Evolutionary conservation across 2,797 vertebrate genomes (phyloP).

Genomic region (Gymnoscopelus braueri): DNA sequence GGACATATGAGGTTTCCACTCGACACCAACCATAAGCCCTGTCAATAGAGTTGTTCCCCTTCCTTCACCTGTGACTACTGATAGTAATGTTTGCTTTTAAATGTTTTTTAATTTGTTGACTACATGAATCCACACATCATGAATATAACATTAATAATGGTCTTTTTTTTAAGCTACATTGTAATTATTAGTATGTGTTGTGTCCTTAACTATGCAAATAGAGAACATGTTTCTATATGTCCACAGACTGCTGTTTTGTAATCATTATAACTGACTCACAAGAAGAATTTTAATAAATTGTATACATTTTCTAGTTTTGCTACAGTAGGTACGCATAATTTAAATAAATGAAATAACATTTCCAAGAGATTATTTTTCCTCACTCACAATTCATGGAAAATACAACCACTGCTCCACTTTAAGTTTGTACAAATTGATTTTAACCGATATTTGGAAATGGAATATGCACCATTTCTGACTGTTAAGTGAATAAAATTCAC

Average conservation of each 20-base stretch:
- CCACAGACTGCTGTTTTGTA: conserved; percentile 12
- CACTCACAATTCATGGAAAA: no score
- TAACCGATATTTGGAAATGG: no score
- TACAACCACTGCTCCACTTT: no score
- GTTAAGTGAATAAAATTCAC: no score
- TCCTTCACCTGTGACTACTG: conserved; percentile 6
- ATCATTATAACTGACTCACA: conserved; percentile 27
- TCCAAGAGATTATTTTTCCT: conserved; percentile 3
- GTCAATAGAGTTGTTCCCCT: neutral
- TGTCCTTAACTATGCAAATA: conserved; percentile 18
- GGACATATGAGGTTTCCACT: no score
- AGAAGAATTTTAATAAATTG: neutral
- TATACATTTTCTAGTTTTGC: conserved; percentile 40
- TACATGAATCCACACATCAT: neutral
- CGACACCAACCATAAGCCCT: neutral
- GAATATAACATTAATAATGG: neutral
- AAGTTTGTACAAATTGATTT: no score
- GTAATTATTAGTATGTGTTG: neutral
- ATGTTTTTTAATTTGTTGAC: neutral
- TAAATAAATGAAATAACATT: conserved; percentile 38
- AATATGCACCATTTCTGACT: no score
- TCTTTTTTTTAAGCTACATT: neutral
- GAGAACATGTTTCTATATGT: conserved; percentile 1
- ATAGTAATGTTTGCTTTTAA: conserved; percentile 18
- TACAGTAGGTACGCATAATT: conserved; percentile 44